Evolutionary conservation across 2,113 vertebrate species (phyloP), one percentile per base, ranked within the genome.

Genomic region (Caracal caracal): DNA sequence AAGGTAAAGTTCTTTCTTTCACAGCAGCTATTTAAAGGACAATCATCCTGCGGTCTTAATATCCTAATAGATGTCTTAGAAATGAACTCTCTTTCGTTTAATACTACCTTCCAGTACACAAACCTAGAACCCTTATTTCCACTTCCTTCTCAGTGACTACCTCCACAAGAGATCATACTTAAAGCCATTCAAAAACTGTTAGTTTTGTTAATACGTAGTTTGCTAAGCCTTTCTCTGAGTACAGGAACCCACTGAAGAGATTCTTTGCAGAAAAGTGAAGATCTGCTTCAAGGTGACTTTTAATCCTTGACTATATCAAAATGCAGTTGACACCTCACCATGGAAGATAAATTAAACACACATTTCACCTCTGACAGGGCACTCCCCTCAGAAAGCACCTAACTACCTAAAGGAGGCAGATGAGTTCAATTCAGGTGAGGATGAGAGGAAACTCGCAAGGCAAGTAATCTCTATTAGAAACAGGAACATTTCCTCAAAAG

Each of bases 211-310:
- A 43, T 85, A 70, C 15, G 53, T 70, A 37, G 19, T 88, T 83
- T 94, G 20, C 68, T 56, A 35, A n/a, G 30, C 28, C 19, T 78
- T 15, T 84, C 4, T 71, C n/a, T 61, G n/a, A 75, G 33, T 49
- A 73, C 8, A 92, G 82, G 59, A 91, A 51, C 28, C 61, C 11
- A 61, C 20, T 61, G 10, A 76, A 33, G 13, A 47, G 47, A 82
- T 59, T 76, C 37, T 82, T 91, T 88, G 66, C 19, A 75, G 66
- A 20, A 80, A 75, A 87, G 63, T n/a, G 24, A 90, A 76, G 33
- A 61, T 37, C 35, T 90, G 70, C 37, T 83, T 95, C 79, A 40
- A 51, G 43, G 61, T 79, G 79, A 89, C 80, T 93, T 89, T 93
- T 16, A 17, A 28, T 85, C 16, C 61, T 84, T 70, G 49, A 59